phyloP scores from a whole-genome alignment of 64 coral and sea anemone species.

The Porites lutea region DNA sequence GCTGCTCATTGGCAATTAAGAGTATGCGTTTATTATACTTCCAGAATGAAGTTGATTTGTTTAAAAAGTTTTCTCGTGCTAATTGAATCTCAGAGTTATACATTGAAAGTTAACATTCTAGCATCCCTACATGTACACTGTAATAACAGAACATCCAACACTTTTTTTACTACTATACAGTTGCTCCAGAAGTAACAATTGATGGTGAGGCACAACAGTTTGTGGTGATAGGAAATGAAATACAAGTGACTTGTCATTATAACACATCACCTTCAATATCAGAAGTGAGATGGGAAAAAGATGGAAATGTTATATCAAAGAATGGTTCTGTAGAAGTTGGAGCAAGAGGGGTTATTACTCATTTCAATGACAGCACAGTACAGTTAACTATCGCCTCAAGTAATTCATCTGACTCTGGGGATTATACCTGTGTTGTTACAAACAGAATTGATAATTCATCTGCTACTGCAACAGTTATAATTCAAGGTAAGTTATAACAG shows the following conservation, averaged over 20 bases:
- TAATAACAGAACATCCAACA: too few relatives aligned
- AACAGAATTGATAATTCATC: constrained; percentile 8
- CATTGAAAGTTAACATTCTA: too few relatives aligned
- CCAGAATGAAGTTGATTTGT: too few relatives aligned
- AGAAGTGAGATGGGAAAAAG: neutral
- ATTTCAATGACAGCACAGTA: neutral
- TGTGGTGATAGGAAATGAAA: neutral
- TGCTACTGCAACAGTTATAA: neutral
- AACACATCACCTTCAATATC: neutral
- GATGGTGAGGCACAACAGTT: neutral
- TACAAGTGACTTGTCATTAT: constrained; percentile 17
- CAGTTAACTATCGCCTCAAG: neutral
- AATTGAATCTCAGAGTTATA: too few relatives aligned
- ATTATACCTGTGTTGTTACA: constrained; percentile 10
- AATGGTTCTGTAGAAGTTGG: neutral
- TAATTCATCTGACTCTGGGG: neutral
- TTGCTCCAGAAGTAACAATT: constrained; percentile 10
- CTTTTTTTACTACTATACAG: neutral
- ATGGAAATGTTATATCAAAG: neutral
- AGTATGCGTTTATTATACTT: too few relatives aligned
- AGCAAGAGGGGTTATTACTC: neutral
- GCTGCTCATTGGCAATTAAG: too few relatives aligned
- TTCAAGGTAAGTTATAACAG: constrained; percentile 47
- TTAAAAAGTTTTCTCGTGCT: too few relatives aligned
- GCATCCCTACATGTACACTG: too few relatives aligned